Percentiles rank a stretch among this genome's conserved stretches.
Conservation (phyloP, 2,797 vertebrate species). For the Pampus argenteus region DNA sequence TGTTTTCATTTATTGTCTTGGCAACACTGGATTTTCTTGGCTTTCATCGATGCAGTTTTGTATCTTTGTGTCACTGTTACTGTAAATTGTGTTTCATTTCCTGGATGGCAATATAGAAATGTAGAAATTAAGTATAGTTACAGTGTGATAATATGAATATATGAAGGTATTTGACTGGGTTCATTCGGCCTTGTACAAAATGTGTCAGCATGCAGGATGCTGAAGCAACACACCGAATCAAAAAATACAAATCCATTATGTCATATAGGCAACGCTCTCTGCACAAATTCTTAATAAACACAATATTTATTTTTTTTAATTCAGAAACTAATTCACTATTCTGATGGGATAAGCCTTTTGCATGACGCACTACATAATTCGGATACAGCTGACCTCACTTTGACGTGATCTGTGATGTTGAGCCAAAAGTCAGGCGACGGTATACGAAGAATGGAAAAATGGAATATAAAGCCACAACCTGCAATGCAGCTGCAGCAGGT, state of each 20-base stretch:
- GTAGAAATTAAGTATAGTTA: not conserved
- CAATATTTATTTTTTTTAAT: constrained; percentile 3
- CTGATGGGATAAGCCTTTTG: not conserved
- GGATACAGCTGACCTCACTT: not conserved
- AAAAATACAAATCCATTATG: not conserved
- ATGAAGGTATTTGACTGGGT: no score
- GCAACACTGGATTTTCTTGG: no score
- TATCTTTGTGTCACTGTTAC: not conserved
- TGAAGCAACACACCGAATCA: not conserved
- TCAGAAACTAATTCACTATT: not conserved
- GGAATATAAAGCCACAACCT: constrained; percentile 36
- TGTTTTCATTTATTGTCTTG: not conserved
- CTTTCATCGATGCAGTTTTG: no score
- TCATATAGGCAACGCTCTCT: not conserved
- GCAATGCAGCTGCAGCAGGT: constrained; percentile 21
- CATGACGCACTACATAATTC: not conserved
- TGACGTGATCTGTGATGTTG: not conserved
- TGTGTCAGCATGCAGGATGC: not conserved
- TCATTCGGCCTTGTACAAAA: not conserved
- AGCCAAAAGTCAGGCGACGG: not conserved
- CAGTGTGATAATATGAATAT: not conserved
- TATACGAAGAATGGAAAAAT: not conserved
- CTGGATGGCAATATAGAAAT: not conserved
- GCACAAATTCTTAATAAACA: constrained; percentile 7
- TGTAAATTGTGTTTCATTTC: not conserved